Evolutionary conservation across 1,140 invertebrate genomes (phyloP), one percentile per base, ranked within the genome.

Genomic region (Trachymyrmex cornetzi): DNA sequence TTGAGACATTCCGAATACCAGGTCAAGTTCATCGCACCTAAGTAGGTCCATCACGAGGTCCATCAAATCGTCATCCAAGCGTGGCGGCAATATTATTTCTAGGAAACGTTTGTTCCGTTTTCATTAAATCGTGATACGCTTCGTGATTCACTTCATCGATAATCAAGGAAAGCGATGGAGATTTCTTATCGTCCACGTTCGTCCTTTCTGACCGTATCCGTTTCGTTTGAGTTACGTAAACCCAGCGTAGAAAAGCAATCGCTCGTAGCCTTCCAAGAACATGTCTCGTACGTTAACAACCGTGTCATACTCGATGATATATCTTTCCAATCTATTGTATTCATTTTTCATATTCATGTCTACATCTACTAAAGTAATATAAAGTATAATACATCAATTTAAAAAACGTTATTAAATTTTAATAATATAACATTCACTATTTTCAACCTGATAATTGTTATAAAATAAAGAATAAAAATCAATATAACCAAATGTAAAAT

Each of bases 11-110:
- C 30, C 22, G 24, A 79, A 79, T 77, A 79, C 74, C 82, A 79
- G 82, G 82, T 85, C 82, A 85, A 79, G 75, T 66, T 85, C 59
- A 79, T 85, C 59, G 61, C 27, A 77, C 59, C 44, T 34, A 85
- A 85, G 30, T 77, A 77, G 63, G 77, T 69, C 63, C 38, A 61
- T 80, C 48, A 71, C 59, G 69, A 77, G 63, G 77, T 69, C 63
- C 38, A 61, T 80, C 48, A 63, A 80, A 81, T 57, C 85, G n/a
- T 30, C 64, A 48, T 80, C 55, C 64, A 81, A 77, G 64, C 77
- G 77, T 71, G 16, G 38, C 61, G 50, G 19, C 14, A 22, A 86
- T 69, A 71, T 86, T 86, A 81, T 69, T 86, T 81, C 53, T 80
- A 50, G 14, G 38, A 80, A 86, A 67, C 34, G 30, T 67, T 81